A percentile compares a stretch with the other conserved stretches of the same genome.
phyloP scores from a whole-genome alignment of 1,140 invertebrate species.

The Heliconius hewitsoni region DNA sequence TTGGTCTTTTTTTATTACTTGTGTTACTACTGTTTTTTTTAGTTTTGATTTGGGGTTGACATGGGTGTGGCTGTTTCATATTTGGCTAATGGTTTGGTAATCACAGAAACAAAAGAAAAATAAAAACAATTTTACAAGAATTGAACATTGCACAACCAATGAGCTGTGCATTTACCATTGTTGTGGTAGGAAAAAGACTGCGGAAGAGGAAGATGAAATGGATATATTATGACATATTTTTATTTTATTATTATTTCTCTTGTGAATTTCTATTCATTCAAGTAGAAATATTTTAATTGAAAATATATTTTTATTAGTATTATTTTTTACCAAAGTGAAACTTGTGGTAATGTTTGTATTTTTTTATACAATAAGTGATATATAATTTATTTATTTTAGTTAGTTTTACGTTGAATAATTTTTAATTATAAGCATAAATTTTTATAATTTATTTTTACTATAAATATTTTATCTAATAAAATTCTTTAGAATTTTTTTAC shows the following conservation, averaged over 20 bases:
- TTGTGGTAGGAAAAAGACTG: not conserved
- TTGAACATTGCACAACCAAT: not conserved
- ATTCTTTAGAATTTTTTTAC: not conserved
- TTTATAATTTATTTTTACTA: conserved; percentile 8
- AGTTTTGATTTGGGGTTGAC: not conserved
- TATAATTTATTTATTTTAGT: conserved; percentile 4
- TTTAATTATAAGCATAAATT: conserved; percentile 9
- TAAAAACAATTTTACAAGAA: not conserved
- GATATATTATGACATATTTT: not conserved
- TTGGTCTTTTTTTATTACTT: not conserved
- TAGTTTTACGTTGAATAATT: not conserved
- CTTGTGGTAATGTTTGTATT: conserved; percentile 4
- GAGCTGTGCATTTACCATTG: not conserved
- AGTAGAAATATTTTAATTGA: not conserved
- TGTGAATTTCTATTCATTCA: not conserved
- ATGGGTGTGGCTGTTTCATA: not conserved
- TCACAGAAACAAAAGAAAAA: not conserved
- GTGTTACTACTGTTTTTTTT: not conserved
- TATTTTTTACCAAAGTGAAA: conserved; percentile 11
- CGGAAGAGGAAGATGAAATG: not conserved
- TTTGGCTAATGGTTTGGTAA: not conserved
- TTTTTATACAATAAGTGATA: not conserved
- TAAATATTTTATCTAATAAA: conserved; percentile 9
- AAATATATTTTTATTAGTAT: conserved; percentile 9
- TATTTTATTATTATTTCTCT: not conserved